These are phyloP conservation scores for Seira sanloemensis DNA, from an alignment of 2,888 invertebrate species.

Conservation along the genomic window DNA sequence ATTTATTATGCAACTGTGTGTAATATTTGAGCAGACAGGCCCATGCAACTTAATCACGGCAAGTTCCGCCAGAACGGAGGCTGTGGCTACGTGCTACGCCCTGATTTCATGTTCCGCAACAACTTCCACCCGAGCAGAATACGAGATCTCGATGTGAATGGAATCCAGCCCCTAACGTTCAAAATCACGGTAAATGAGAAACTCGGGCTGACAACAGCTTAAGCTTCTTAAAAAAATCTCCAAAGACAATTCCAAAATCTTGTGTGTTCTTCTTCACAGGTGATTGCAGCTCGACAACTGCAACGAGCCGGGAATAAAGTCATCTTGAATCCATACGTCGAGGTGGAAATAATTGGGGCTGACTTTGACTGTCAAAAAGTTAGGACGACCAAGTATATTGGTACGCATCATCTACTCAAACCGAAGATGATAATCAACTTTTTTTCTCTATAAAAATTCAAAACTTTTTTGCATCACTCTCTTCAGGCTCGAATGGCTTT, in stretches of 20 bases:
- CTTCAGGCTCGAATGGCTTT: constrained; percentile 83
- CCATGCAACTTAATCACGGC: constrained; percentile 97
- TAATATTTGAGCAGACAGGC: constrained; percentile 81
- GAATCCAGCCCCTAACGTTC: constrained; percentile 79
- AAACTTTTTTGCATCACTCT: background rate
- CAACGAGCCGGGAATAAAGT: constrained; percentile 82
- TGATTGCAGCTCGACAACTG: constrained; percentile 93
- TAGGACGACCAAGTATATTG: constrained; percentile 88
- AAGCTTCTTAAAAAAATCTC: background rate
- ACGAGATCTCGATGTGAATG: constrained; percentile 11
- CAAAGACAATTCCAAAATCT: background rate
- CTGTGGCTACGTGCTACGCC: constrained; percentile 94
- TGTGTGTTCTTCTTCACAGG: constrained; percentile 74
- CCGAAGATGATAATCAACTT: constrained; percentile 25
- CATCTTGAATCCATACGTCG: constrained; percentile 91
- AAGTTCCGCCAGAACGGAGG: constrained; percentile 94
- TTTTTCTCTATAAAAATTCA: constrained; percentile 10
- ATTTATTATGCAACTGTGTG: background rate
- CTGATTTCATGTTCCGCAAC: constrained; percentile 85
- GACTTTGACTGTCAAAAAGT: constrained; percentile 89
- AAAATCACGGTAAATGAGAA: constrained; percentile 80
- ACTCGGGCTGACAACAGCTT: background rate
- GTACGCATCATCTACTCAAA: constrained; percentile 78
- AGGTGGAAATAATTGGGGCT: constrained; percentile 92
- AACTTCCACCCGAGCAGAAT: constrained; percentile 28